Base-by-base conservation (phyloP, 2,888 invertebrate genomes). In the Eupsilia transversa region DNA sequence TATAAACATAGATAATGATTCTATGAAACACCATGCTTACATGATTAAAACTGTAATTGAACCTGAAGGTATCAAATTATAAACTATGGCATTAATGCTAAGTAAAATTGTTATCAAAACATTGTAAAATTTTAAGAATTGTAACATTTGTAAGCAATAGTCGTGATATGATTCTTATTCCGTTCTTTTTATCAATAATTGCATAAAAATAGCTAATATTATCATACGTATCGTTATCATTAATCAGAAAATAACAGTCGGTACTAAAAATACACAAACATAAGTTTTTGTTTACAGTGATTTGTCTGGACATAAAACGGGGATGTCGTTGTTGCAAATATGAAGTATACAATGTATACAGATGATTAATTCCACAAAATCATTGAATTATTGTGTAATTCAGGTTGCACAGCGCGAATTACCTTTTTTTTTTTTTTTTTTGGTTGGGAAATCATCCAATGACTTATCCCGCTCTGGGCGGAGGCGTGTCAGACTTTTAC, bases 1-100 rank as follows among this genome's bases (percentile, higher is more conserved):
- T n/a, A 23, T 59, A 79, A 68, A 68, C 73, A 79, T 54, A 49
- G 63, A 68, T 59, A 67, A 46, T n/a, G n/a, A n/a, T 79, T 73
- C 78, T 59, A 54, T 59, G 74, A 79, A 79, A 12, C 27, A 52
- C 10, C 3, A n/a, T 12, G 73, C 67, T 68, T 64, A 59, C n/a
- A 12, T 61, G 9, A 52, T 20, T 56, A n/a, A 9, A 49, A 61
- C 10, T 30, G 57, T 49, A 57, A 72, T 30, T n/a, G 72, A 63
- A 12, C 14, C 30, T 0, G 1, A 60, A 12, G 23, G 35, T 56
- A 52, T n/a, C 30, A 56, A 30, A 56, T 63, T 63, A 38, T n/a
- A 33, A 49, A 64, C 17, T n/a, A 46, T 52, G n/a, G 33, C n/a
- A n/a, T n/a, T 10, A 65, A 33, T n/a, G 3, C 20, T 49, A 49